Evolutionary conservation across 2,797 vertebrate genomes (phyloP).

Genomic region (Lutjanus campechanus): DNA sequence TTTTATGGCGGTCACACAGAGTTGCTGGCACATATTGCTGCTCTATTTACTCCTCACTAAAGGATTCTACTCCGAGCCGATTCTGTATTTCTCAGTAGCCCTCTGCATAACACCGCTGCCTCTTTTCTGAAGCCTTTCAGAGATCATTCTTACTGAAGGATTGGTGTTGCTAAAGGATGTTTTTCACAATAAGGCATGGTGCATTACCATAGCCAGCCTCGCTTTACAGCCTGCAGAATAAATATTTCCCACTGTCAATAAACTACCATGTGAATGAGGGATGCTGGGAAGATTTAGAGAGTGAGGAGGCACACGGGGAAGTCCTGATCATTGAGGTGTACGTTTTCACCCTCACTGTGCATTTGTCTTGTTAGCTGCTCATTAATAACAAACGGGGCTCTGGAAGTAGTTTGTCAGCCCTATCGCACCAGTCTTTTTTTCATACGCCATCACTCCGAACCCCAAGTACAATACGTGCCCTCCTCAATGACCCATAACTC

Average conservation of each 20-base stretch:
- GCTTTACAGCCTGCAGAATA: constrained; percentile 48
- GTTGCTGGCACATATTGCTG: background rate
- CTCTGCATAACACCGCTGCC: background rate
- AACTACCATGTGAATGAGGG: constrained; percentile 42
- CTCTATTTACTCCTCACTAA: constrained; percentile 18
- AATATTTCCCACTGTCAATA: constrained; percentile 57
- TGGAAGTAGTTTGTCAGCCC: constrained; percentile 52
- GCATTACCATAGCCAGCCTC: constrained; percentile 50
- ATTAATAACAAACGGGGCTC: constrained; percentile 59
- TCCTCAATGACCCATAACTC: constrained; percentile 54
- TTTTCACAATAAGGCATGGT: constrained; percentile 37
- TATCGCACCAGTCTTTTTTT: constrained; percentile 27
- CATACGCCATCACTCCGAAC: constrained; percentile 44
- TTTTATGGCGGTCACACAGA: constrained; percentile 7
- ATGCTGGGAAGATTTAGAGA: constrained; percentile 47
- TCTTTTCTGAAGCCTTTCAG: constrained; percentile 26
- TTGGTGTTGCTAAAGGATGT: constrained; percentile 51
- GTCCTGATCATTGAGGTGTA: constrained; percentile 42
- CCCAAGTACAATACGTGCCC: constrained; percentile 16
- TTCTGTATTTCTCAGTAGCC: constrained; percentile 16
- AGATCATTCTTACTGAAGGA: constrained; percentile 51
- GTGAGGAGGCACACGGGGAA: background rate
- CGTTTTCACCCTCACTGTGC: constrained; percentile 15
- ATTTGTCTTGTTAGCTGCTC: constrained; percentile 62
- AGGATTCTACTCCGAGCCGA: constrained; percentile 4